phyloP scores from a whole-genome alignment of 2,113 vertebrate species.

The Actinemys pallida region DNA sequence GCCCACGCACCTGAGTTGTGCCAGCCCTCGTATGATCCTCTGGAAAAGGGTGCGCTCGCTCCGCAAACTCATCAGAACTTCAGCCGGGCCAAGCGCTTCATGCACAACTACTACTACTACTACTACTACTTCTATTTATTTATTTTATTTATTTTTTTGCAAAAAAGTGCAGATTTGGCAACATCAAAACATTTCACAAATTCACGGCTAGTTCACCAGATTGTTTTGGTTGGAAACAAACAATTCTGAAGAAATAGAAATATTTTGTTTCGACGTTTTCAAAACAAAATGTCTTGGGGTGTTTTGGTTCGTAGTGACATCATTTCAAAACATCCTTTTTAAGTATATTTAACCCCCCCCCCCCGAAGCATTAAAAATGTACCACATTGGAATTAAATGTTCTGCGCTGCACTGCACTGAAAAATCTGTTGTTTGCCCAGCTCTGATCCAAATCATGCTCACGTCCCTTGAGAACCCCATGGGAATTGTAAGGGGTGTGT shows the following conservation, averaged over 20 bases:
- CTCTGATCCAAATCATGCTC: background rate
- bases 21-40: background rate
- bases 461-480: background rate
- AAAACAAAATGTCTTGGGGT: background rate
- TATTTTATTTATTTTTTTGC: too few relatives aligned
- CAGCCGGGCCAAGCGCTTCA: background rate
- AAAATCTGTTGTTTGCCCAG: background rate
- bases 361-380: background rate
- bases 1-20: background rate
- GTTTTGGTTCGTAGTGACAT: background rate
- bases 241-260: background rate
- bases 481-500: background rate
- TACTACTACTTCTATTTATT: too few relatives aligned
- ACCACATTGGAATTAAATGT: background rate
- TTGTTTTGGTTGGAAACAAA: background rate
- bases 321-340: background rate
- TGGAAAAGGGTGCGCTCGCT: background rate
- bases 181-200: background rate
- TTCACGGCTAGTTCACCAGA: too few relatives aligned
- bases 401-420: background rate
- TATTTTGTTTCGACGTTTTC: background rate
- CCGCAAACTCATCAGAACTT: background rate
- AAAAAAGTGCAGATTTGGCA: background rate
- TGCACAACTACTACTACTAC: background rate
- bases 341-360: accelerated